A percentile compares a stretch with the other conserved stretches of the same genome.
These are phyloP conservation scores for Tichodroma muraria DNA, from an alignment of 2,113 vertebrate species.

Conservation along the genomic window DNA sequence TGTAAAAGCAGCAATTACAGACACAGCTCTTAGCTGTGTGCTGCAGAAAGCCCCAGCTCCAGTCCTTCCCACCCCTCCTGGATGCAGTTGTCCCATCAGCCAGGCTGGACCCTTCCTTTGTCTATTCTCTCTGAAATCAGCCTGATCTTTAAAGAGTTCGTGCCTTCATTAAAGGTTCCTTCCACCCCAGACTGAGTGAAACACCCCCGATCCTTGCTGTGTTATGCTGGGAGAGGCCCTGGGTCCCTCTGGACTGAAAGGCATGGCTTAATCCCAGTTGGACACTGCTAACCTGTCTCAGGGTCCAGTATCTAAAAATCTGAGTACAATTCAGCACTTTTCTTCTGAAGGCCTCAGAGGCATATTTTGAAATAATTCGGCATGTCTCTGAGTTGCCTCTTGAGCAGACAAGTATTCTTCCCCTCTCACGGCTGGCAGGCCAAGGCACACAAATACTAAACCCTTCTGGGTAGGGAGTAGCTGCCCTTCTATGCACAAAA, in stretches of 20 bases:
- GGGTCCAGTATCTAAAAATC: neutral
- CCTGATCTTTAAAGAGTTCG: neutral
- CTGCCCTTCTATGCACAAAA: conserved; percentile 52
- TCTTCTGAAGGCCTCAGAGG: conserved; percentile 19
- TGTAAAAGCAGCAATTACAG: neutral
- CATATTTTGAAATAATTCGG: conserved; percentile 37
- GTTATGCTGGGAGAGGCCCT: neutral
- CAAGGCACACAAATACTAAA: conserved; percentile 50
- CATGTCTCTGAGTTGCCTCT: neutral
- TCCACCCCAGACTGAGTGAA: neutral
- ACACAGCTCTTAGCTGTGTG: neutral
- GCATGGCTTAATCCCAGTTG: neutral
- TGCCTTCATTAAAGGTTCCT: neutral
- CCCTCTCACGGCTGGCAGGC: conserved; percentile 39
- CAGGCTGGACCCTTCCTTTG: neutral
- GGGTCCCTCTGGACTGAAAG: neutral
- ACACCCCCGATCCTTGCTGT: neutral
- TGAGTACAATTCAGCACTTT: neutral
- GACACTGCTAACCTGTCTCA: neutral
- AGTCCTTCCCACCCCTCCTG: neutral
- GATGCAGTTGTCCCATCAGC: neutral
- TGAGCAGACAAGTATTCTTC: conserved; percentile 35
- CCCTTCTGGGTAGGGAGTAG: conserved; percentile 62
- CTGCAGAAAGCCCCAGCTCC: neutral
- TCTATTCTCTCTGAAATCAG: neutral